A percentile compares a stretch with the other conserved stretches of the same genome.
phyloP scores from a whole-genome alignment of 2,888 invertebrate genomes.

The Brachyopa scutellaris region DNA sequence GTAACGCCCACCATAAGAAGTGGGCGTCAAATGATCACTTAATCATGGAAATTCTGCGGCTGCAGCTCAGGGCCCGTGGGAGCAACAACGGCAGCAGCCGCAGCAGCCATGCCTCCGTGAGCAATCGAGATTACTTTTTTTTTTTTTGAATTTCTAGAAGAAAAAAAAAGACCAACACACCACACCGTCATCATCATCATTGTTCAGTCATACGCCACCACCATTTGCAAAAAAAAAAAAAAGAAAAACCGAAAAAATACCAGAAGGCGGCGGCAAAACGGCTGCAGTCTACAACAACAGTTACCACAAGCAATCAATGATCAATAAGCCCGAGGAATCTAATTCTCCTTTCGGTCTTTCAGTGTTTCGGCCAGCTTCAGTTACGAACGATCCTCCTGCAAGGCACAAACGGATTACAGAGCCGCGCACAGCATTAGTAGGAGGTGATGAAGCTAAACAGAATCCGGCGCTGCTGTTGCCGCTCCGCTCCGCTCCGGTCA shows the following conservation, averaged over 20 bases:
- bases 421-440: conserved; percentile 49
- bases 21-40: conserved; percentile 69
- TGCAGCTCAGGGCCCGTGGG: conserved; percentile 34
- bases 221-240: conserved; percentile 19
- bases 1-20: conserved; percentile 51
- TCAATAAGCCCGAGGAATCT: conserved; percentile 71
- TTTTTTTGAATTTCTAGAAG: conserved; percentile 32
- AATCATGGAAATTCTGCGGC: conserved; percentile 54
- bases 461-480: conserved; percentile 25
- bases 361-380: conserved; percentile 40
- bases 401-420: conserved; percentile 25
- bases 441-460: conserved; percentile 70
- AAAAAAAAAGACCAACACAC: neutral
- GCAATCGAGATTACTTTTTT: conserved; percentile 55
- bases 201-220: conserved; percentile 34
- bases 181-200: conserved; percentile 23
- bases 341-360: conserved; percentile 53
- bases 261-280: conserved; percentile 8
- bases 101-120: conserved; percentile 26
- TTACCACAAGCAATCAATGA: conserved; percentile 58
- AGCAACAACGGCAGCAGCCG: conserved; percentile 47
- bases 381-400: conserved; percentile 38
- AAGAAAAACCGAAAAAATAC: neutral
- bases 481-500: conserved; percentile 28
- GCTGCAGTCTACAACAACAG: conserved; percentile 27